Base-by-base conservation (phyloP, 1,140 invertebrate genomes). In the Luehdorfia chinensis region DNA sequence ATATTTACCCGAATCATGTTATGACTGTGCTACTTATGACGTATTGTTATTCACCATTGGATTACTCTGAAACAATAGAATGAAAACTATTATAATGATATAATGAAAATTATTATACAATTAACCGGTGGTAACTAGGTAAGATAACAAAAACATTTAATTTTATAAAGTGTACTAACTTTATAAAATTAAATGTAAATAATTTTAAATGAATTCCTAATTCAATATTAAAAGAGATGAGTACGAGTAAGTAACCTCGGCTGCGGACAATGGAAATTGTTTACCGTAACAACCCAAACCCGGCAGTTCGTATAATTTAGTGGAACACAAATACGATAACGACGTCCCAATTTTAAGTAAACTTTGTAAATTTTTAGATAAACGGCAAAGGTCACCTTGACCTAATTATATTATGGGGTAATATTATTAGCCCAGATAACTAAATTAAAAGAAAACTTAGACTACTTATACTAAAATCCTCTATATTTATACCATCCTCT, bases 1-100 rank as follows among this genome's bases (percentile, higher is more conserved):
- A n/a, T n/a, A 69, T 70, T 68, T 53, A 84, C 79, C 76, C 71
- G 71, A 69, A 57, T 84, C 79, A 84, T 84, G 47, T 53, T 78
- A 63, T 61, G 52, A 53, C 50, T 43, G 53, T 46, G 15, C 16
- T 64, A 23, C 12, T 47, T 37, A 41, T 55, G n/a, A n/a, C n/a
- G n/a, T n/a, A n/a, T n/a, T n/a, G n/a, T n/a, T n/a, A n/a, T 45
- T 39, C 64, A 67, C 36, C 76, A 80, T 79, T 68, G 50, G n/a
- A 62, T 32, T 58, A 54, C 66, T 63, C 79, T 84, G 74, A 13
- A 79, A 84, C 69, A 75, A 66, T 58, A 47, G 2, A 28, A 47
- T 50, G 37, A 43, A 44, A 7, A 39, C 31, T 13, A 28, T 25
- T 12, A 16, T 13, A 51, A 31, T 44, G 37, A 28, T 44, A 28